Base-by-base conservation (phyloP, 2,113 vertebrate species). In the Pelmatolapia mariae region DNA sequence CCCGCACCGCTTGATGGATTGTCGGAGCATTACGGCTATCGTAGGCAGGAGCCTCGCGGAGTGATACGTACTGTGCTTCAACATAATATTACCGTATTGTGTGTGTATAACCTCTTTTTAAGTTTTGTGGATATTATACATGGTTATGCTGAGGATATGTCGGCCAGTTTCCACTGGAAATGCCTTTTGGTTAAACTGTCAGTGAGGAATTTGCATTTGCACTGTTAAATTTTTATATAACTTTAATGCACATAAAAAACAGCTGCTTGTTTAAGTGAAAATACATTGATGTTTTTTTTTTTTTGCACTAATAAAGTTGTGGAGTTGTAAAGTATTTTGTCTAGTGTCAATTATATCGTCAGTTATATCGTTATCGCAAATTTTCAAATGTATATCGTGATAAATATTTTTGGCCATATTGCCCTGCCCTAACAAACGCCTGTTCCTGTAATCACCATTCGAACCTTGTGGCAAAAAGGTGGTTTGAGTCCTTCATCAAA, bases 241-340 rank as follows among this genome's bases (percentile, higher is more conserved):
- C 2, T 22, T 12, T 22, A 54, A 54, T 54, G 52, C n/a, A 53
- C 0, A 22, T 53, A 54, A 53, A 11, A 24, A 24, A 7, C 53
- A 56, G n/a, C 53, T 24, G 53, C 22, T 56, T 12, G 53, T 13
- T 56, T 0, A 7, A 24, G 11, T 7, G 22, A 56, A 56, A 56
- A 56, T 54, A 54, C 0, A 0, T 2, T 56, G 11, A 56, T 29
- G 29, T 5, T 5, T 4, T 29, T 29, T 56, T 0, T 2, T 54
- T 33, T 54, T 24, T 54, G 2, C 53, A 56, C 11, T 24, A 56
- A 3, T 24, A 13, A 56, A 24, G 11, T 56, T 56, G 53, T 24
- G 53, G 53, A 13, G 53, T 56, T 24, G 22, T 56, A 54, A 54
- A 54, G 53, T 0, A 56, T 56, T 24, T 56, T 56, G 22, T 56